Conservation (phyloP, 1,140 invertebrate genomes). For the Oscheius sp. region DNA sequence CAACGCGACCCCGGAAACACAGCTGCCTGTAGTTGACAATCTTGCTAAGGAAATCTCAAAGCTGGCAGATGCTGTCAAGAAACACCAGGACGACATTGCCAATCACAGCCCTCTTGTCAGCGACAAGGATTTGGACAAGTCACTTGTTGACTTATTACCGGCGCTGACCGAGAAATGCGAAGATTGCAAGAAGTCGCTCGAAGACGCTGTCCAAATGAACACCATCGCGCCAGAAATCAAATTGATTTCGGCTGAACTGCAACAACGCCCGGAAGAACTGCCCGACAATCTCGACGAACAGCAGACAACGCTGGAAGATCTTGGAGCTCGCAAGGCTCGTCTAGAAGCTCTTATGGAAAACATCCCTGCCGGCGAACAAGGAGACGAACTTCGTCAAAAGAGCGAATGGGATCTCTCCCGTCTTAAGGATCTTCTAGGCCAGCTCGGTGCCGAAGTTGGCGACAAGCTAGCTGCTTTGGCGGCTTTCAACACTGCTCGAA, state of each 20-base stretch:
- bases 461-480: conserved; percentile 51
- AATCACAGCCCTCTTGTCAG: conserved; percentile 8
- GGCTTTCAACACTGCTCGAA: conserved; percentile 29
- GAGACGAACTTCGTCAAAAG: conserved; percentile 44
- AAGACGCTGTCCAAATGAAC: conserved; percentile 16
- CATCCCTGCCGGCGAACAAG: conserved; percentile 35
- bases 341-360: conserved; percentile 29
- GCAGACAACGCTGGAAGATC: conserved; percentile 31
- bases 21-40: conserved; percentile 13
- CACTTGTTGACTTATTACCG: background rate
- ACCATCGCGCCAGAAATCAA: conserved; percentile 19
- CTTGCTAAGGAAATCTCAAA: background rate
- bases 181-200: conserved; percentile 9
- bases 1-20: background rate
- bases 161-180: conserved; percentile 11
- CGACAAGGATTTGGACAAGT: conserved; percentile 6
- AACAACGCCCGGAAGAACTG: conserved; percentile 13
- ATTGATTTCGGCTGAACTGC: conserved; percentile 20
- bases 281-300: conserved; percentile 39
- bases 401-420: conserved; percentile 42
- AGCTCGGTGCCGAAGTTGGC: conserved; percentile 43
- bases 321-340: conserved; percentile 40
- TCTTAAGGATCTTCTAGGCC: conserved; percentile 42
- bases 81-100: background rate
- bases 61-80: background rate